phyloP scores from a whole-genome alignment of 2,113 vertebrate species.

The Dolichallabes microphthalmus region DNA sequence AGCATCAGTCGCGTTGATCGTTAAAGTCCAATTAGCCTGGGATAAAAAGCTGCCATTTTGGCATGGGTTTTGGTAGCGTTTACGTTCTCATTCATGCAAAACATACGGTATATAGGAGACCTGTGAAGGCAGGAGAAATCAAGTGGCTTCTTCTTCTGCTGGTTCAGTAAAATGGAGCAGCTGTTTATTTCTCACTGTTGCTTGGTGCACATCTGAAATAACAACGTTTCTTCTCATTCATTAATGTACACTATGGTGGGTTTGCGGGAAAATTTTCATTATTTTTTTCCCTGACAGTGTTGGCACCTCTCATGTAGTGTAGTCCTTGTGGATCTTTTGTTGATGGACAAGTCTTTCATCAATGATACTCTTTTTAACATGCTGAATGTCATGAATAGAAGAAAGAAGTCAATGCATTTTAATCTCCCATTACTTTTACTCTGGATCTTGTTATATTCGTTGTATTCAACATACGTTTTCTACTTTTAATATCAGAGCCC shows the following conservation, averaged over 20 bases:
- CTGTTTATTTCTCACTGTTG: constrained; percentile 15
- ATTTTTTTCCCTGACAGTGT: not conserved
- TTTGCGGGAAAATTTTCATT: not conserved
- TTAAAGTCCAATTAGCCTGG: not conserved
- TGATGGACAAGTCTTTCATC: not conserved
- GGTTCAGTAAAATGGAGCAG: not conserved
- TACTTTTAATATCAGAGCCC: constrained; percentile 30
- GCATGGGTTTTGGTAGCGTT: not conserved
- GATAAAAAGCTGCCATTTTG: not conserved
- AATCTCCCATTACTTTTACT: not conserved
- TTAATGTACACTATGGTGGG: not conserved
- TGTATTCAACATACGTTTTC: not conserved
- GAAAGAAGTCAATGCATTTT: not conserved
- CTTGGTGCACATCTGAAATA: constrained; percentile 22
- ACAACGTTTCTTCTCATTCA: not conserved
- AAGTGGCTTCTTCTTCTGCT: not conserved
- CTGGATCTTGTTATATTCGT: not conserved
- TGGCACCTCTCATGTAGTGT: not conserved
- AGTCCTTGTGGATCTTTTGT: constrained; percentile 5
- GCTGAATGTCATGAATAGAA: not conserved
- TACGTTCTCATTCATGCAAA: not conserved
- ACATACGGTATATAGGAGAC: not conserved
- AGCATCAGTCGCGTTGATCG: not conserved
- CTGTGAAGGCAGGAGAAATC: not conserved
- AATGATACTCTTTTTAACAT: constrained; percentile 7